Evolutionary conservation across 2,888 invertebrate species (phyloP), one percentile per base, ranked within the genome.

Genomic region (Syrphus vitripennis): DNA sequence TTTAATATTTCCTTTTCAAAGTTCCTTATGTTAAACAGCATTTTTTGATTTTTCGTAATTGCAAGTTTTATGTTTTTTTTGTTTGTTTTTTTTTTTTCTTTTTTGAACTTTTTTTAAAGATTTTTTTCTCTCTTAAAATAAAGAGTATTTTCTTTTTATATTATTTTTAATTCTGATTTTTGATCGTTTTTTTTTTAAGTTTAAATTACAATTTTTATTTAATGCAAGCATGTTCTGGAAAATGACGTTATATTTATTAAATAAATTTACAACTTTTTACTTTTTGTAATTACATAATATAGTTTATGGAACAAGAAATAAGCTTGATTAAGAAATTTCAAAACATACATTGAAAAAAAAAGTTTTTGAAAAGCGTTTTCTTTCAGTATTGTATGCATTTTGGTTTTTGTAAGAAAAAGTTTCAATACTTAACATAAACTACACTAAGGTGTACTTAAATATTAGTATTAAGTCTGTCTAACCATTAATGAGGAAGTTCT

Each of bases 1-100:
- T 53, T 21, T 34, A 4, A 21, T 48, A 16, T n/a, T 50, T 50
- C 9, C 42, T 40, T 16, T 24, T 34, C 12, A 69, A 72, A 34
- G 40, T 70, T 24, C 59, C 50, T 74, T 53, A 70, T 50, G 74
- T 77, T 69, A 86, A 87, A 87, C 87, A 87, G 87, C 87, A 70
- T 81, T 86, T 84, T 81, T 84, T 65, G 10, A 21, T 45, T 77
- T 81, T 74, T 82, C 69, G 74, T 75, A 63, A 53, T 80, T 76
- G 70, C 26, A 59, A 74, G 74, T 80, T 80, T 80, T 83, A 24
- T 69, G 29, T 31, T 76, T 77, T 84, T 80, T 76, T 80, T 80
- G 3, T 26, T 29, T 16, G 9, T 57, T 57, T 63, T n/a, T 72
- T 48, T 61, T 21, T 26, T 29, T 57, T 75, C 55, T 71, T 75